Evolutionary conservation across 2,888 invertebrate genomes (phyloP).

Genomic region (Hemistola chrysoprasaria): DNA sequence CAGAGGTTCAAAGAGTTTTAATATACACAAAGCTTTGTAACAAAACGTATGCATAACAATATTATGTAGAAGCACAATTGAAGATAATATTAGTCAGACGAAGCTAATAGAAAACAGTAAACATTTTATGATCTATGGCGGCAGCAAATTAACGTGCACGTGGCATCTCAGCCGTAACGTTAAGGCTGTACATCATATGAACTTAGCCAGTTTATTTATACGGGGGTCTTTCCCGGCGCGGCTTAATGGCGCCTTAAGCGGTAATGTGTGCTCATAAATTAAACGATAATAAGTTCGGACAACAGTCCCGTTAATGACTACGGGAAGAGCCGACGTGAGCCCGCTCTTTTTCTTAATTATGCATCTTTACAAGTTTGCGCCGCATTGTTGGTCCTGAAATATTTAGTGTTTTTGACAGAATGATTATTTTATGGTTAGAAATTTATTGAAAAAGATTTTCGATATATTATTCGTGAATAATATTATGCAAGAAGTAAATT

Average conservation of each 20-base stretch:
- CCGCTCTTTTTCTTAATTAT: constrained; percentile 40
- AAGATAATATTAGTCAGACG: constrained; percentile 22
- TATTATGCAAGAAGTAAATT: no score
- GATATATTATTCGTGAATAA: no score
- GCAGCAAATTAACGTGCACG: constrained; percentile 67
- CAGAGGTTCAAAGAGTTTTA: no score
- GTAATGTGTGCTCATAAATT: constrained; percentile 79
- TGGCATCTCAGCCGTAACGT: constrained; percentile 42
- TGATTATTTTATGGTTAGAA: neutral
- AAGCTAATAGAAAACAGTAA: constrained; percentile 62
- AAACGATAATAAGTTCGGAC: constrained; percentile 80
- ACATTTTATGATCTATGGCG: constrained; percentile 66
- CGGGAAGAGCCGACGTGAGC: constrained; percentile 36
- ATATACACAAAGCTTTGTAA: no score
- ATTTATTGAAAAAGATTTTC: no score
- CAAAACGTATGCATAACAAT: no score
- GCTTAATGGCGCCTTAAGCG: constrained; percentile 76
- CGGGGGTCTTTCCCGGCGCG: constrained; percentile 49
- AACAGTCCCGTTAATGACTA: constrained; percentile 62
- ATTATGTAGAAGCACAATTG: no score
- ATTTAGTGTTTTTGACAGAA: constrained; percentile 4
- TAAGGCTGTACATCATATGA: constrained; percentile 60
- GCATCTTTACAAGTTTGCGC: constrained; percentile 18
- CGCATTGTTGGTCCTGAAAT: constrained; percentile 1
- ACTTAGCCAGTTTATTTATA: constrained; percentile 65